A percentile compares a stretch with the other conserved stretches of the same genome.
phyloP scores from a whole-genome alignment of 2,888 invertebrate species.

The Dasysyrphus tricinctus region DNA sequence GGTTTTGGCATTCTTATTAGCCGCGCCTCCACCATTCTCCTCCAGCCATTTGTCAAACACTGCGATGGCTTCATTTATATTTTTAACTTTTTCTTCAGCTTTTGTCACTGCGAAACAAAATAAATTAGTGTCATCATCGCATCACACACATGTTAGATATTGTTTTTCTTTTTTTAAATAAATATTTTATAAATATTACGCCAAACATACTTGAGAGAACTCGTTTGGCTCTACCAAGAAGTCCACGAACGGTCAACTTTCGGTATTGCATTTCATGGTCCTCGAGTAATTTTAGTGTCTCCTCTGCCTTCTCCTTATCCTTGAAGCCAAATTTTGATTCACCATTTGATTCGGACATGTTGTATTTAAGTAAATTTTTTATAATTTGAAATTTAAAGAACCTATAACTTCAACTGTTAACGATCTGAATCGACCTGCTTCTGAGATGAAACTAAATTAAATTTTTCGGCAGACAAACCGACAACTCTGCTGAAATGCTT shows the following conservation, averaged over 20 bases:
- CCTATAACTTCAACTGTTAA: not conserved
- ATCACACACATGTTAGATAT: not conserved
- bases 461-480: constrained; percentile 45
- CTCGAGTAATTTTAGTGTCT: constrained; percentile 87
- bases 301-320: constrained; percentile 88
- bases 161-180: not conserved
- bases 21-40: constrained; percentile 83
- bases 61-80: constrained; percentile 88
- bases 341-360: constrained; percentile 79
- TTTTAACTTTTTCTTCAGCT: constrained; percentile 88
- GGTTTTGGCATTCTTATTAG: constrained; percentile 83
- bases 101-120: constrained; percentile 86
- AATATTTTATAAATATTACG: constrained; percentile 4
- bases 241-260: constrained; percentile 86
- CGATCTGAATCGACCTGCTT: constrained; percentile 61
- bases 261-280: constrained; percentile 87
- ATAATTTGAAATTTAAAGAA: not conserved
- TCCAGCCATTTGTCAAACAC: constrained; percentile 88
- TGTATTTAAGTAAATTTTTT: constrained; percentile 1
- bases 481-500: constrained; percentile 29
- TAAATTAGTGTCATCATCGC: constrained; percentile 14
- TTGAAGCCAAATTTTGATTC: constrained; percentile 89
- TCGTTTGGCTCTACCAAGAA: constrained; percentile 85
- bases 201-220: constrained; percentile 83
- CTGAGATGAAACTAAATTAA: constrained; percentile 54